Conservation (phyloP, 2,888 invertebrate genomes). For the Apodemia hepburni region DNA sequence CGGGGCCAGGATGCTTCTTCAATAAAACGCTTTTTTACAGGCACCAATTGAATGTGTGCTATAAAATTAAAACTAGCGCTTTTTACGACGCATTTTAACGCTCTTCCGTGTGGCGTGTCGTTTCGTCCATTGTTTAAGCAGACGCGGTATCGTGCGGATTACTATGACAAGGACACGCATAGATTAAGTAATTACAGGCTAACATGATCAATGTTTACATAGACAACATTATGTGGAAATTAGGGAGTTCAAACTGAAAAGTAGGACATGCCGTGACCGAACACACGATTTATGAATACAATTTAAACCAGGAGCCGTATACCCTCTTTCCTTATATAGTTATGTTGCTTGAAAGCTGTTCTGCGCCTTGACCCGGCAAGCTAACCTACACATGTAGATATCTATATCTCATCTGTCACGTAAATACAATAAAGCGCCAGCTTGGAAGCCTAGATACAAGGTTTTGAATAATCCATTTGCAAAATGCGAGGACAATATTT, state of each 20-base stretch:
- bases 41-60: conserved; percentile 71
- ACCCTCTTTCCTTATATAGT: conserved; percentile 62
- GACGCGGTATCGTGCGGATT: conserved; percentile 44
- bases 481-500: conserved; percentile 12
- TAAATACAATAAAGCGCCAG: conserved; percentile 67
- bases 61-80: conserved; percentile 74
- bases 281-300: conserved; percentile 43
- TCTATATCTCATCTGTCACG: conserved; percentile 73
- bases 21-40: conserved; percentile 77
- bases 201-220: conserved; percentile 46
- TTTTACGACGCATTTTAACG: conserved; percentile 71
- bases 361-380: conserved; percentile 69
- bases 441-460: conserved; percentile 50
- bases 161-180: conserved; percentile 55
- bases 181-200: conserved; percentile 60
- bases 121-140: conserved; percentile 56
- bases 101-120: conserved; percentile 61
- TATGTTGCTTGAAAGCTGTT: conserved; percentile 67
- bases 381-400: conserved; percentile 48
- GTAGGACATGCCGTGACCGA: conserved; percentile 54
- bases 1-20: conserved; percentile 71
- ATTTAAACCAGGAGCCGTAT: conserved; percentile 59
- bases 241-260: conserved; percentile 45
- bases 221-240: conserved; percentile 61
- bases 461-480: conserved; percentile 15